phyloP scores from a whole-genome alignment of 2,113 vertebrate species.

The Thunnus maccoyii region DNA sequence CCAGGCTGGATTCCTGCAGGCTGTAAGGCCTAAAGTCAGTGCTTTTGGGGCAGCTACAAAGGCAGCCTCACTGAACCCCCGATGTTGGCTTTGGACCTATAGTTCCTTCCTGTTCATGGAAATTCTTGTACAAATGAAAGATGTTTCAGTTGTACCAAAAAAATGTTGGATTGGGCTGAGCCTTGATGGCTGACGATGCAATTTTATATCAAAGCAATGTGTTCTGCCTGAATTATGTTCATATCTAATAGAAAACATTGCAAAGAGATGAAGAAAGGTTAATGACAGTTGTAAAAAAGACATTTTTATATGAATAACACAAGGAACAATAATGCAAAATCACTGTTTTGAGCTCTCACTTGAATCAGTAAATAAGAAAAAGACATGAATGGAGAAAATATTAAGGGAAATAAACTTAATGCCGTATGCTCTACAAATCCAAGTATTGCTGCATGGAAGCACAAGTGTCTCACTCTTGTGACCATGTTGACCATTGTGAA shows the following conservation, averaged over 20 bases:
- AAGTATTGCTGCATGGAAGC: not conserved
- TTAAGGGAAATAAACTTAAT: not conserved
- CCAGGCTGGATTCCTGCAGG: slow-evolving; percentile 55
- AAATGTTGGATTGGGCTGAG: slow-evolving; percentile 38
- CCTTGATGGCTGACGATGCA: slow-evolving; percentile 41
- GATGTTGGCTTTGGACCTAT: slow-evolving; percentile 80
- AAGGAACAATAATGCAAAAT: not conserved
- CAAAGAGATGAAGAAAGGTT: not conserved
- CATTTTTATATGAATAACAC: slow-evolving; percentile 1
- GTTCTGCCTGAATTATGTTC: slow-evolving; percentile 42
- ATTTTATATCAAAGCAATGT: slow-evolving; percentile 59
- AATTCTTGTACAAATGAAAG: slow-evolving; percentile 65
- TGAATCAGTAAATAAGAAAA: too few species aligned
- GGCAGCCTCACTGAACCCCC: slow-evolving; percentile 67
- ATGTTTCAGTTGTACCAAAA: slow-evolving; percentile 40
- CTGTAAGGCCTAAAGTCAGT: slow-evolving; percentile 48
- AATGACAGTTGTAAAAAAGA: not conserved
- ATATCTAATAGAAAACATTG: slow-evolving; percentile 23
- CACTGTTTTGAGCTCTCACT: not conserved
- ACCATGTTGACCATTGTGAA: slow-evolving; percentile 36
- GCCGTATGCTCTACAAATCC: not conserved
- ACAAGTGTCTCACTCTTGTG: not conserved
- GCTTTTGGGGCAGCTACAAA: slow-evolving; percentile 77
- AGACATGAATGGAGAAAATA: not conserved
- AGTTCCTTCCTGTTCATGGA: slow-evolving; percentile 84